These are phyloP conservation scores for Albula goreensis DNA, from an alignment of 2,113 vertebrate species.

Conservation along the genomic window DNA sequence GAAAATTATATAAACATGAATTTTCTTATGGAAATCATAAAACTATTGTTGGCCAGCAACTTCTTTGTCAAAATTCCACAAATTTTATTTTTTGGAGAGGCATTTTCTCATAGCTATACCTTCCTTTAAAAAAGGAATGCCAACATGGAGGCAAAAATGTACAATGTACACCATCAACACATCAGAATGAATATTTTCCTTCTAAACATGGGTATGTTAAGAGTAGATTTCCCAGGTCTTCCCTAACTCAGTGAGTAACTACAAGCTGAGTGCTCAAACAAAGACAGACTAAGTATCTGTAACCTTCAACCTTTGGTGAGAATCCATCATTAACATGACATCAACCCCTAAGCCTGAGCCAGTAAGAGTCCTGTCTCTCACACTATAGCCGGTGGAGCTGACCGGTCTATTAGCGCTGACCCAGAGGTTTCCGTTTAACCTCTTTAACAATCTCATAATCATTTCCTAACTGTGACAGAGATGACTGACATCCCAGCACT, in stretches of 20 bases:
- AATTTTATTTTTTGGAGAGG: neutral
- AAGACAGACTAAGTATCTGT: neutral
- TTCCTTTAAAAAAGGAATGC: neutral
- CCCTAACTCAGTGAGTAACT: neutral
- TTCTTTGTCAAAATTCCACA: no score
- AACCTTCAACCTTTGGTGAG: neutral
- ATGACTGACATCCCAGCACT: slow-evolving; percentile 27
- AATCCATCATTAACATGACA: neutral
- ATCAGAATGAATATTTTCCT: neutral
- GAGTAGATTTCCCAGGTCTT: neutral
- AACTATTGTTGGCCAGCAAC: no score
- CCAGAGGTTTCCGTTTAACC: neutral
- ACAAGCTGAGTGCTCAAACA: neutral
- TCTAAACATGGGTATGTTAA: neutral
- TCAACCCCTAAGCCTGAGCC: neutral
- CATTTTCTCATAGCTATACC: neutral
- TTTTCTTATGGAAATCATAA: no score
- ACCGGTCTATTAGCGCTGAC: neutral
- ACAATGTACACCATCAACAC: neutral
- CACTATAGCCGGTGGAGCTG: neutral
- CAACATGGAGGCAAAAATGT: neutral
- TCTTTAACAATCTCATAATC: neutral
- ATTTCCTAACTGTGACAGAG: slow-evolving; percentile 4
- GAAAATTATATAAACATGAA: no score
- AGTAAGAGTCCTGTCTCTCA: neutral